Evolutionary conservation across 2,888 invertebrate species (phyloP).

Genomic region (Clepsis dumicolana): DNA sequence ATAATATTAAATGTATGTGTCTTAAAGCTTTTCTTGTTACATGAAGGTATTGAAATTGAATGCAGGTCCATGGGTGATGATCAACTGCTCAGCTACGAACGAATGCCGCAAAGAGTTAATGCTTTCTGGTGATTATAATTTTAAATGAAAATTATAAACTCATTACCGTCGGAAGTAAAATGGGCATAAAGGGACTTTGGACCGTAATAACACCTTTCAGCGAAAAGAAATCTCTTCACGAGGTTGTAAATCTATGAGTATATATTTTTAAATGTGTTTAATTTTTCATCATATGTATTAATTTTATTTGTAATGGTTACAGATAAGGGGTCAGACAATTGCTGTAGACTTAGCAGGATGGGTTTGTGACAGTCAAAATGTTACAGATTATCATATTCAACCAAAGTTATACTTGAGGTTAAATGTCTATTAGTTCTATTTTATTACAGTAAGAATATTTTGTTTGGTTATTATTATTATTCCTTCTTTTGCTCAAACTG

Average conservation of each 20-base stretch:
- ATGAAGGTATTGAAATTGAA: no score
- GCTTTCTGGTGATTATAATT: not conserved
- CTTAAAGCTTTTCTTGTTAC: no score
- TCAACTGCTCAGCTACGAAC: no score
- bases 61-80: no score
- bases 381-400: slow-evolving; percentile 90
- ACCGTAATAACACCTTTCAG: slow-evolving; percentile 91
- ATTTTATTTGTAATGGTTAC: slow-evolving; percentile 43
- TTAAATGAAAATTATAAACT: not conserved
- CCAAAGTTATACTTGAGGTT: slow-evolving; percentile 95
- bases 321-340: slow-evolving; percentile 90
- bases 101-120: no score
- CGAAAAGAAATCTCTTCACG: slow-evolving; percentile 91
- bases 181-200: slow-evolving; percentile 97
- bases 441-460: no score
- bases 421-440: no score
- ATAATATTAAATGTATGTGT: no score
- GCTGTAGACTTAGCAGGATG: slow-evolving; percentile 97
- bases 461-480: not conserved
- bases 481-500: not conserved
- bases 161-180: slow-evolving; percentile 60
- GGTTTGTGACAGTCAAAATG: slow-evolving; percentile 95
- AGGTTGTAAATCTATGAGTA: slow-evolving; percentile 81
- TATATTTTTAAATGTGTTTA: slow-evolving; percentile 7
- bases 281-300: slow-evolving; percentile 9